Evolutionary conservation across 1,140 invertebrate genomes (phyloP).

Genomic region (Sycobia sp.): DNA sequence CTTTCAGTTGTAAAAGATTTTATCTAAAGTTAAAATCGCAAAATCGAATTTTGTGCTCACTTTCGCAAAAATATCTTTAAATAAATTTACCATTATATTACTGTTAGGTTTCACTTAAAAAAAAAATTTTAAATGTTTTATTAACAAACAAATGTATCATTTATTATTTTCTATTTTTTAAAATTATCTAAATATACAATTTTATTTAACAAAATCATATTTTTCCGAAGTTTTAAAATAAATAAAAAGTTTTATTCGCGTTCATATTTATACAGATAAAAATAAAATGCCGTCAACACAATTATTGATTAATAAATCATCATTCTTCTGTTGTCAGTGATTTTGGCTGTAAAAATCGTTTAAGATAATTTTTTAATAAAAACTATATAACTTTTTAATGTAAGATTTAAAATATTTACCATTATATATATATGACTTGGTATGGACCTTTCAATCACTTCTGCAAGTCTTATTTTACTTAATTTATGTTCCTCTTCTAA

Average conservation of each 20-base stretch:
- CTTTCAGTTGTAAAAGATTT: too few species aligned
- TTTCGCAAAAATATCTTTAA: too few species aligned
- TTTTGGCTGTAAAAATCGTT: slow-evolving; percentile 46
- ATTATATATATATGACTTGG: slow-evolving; percentile 70
- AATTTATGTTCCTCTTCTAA: slow-evolving; percentile 57
- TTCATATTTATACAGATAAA: slow-evolving; percentile 17
- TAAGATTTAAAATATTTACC: slow-evolving; percentile 49
- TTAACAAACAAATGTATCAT: too few species aligned
- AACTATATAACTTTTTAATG: not conserved
- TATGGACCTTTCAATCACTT: slow-evolving; percentile 65
- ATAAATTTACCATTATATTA: too few species aligned
- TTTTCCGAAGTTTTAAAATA: slow-evolving; percentile 29
- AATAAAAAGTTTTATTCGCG: slow-evolving; percentile 28
- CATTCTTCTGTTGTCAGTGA: slow-evolving; percentile 46
- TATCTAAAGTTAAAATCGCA: too few species aligned
- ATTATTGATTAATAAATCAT: slow-evolving; percentile 12
- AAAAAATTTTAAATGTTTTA: too few species aligned
- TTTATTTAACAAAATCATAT: slow-evolving; percentile 13
- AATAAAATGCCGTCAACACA: slow-evolving; percentile 25
- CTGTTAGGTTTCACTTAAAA: too few species aligned
- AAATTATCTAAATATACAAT: slow-evolving; percentile 15
- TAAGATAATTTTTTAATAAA: slow-evolving; percentile 29
- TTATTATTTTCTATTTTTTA: not conserved
- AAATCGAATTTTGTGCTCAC: too few species aligned
- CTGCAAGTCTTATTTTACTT: slow-evolving; percentile 56